phyloP scores from a whole-genome alignment of 1,140 invertebrate species.

The Mya arenaria region DNA sequence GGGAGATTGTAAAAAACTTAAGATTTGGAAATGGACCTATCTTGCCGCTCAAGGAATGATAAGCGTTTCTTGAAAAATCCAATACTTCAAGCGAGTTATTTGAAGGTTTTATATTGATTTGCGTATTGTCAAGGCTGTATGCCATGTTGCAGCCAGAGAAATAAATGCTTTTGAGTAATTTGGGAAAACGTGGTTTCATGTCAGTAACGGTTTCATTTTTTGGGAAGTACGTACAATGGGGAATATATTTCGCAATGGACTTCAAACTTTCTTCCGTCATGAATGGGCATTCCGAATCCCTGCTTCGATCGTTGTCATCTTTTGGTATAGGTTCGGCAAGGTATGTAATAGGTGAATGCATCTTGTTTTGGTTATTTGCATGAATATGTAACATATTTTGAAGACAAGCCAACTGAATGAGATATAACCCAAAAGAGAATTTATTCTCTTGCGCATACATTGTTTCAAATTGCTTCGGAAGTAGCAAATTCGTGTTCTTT shows the following conservation, averaged over 20 bases:
- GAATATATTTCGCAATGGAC: background rate
- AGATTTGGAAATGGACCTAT: constrained; percentile 3
- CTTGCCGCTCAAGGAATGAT: background rate
- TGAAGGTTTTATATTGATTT: background rate
- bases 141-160: background rate
- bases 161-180: background rate
- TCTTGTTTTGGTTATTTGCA: background rate
- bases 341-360: background rate
- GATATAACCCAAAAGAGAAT: background rate
- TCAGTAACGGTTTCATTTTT: background rate
- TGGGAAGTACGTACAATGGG: too few species aligned
- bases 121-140: background rate
- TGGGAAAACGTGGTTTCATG: background rate
- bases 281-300: background rate
- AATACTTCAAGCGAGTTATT: background rate
- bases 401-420: background rate
- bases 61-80: constrained; percentile 3
- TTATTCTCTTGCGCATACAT: background rate
- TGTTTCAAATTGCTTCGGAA: background rate
- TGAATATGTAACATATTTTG: background rate
- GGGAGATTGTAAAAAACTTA: too few species aligned
- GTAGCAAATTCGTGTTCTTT: too few species aligned
- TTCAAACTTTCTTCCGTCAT: background rate
- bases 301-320: background rate
- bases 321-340: background rate